Conservation (phyloP, 53 echinoderm and acorn worm species). For the Temnopleurus reevesii region DNA sequence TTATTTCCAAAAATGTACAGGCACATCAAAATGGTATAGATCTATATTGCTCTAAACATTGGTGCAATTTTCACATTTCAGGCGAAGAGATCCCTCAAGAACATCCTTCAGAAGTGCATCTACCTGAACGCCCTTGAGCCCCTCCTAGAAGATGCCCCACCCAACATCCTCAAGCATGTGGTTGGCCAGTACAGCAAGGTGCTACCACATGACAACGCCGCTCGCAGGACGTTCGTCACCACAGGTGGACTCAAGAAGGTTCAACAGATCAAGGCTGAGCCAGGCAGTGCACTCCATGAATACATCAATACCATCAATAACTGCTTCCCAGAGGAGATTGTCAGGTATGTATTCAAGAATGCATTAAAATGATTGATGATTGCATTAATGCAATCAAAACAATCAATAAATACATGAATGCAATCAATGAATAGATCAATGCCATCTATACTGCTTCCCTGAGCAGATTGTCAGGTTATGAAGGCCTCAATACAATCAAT, state of each 20-base stretch:
- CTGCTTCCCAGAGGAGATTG: slow-evolving; percentile 99
- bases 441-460: no score
- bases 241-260: slow-evolving; percentile 98
- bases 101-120: slow-evolving; percentile 99
- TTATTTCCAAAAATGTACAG: no score
- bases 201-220: slow-evolving; percentile 91
- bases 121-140: slow-evolving; percentile 96
- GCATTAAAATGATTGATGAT: neutral
- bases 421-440: no score
- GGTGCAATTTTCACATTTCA: no score
- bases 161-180: slow-evolving; percentile 99
- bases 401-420: no score
- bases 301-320: slow-evolving; percentile 99
- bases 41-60: no score
- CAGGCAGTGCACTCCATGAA: slow-evolving; percentile 95
- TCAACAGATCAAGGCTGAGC: slow-evolving; percentile 98
- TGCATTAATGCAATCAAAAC: no score
- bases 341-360: slow-evolving; percentile 82
- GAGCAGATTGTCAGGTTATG: no score
- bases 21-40: no score
- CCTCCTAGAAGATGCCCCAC: slow-evolving; percentile 95
- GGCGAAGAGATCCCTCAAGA: slow-evolving; percentile 98
- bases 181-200: slow-evolving; percentile 99
- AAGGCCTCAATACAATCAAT: no score
- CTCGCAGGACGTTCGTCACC: slow-evolving; percentile 93